phyloP scores from a whole-genome alignment of 53 echinoderm and acorn worm species.

The Luidia sarsii region DNA sequence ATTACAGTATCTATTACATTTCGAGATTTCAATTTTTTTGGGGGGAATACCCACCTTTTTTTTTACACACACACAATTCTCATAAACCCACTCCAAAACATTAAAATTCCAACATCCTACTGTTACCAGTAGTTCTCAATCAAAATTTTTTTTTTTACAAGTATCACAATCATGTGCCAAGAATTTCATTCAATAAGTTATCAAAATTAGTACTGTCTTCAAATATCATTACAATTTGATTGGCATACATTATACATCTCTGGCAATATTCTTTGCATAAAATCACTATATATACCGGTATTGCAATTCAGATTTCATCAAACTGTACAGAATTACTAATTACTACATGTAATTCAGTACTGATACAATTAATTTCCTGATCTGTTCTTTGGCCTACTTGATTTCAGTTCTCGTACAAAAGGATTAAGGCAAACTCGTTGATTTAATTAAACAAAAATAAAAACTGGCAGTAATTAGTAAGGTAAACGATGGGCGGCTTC shows the following conservation, averaged over 20 bases:
- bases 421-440: background rate
- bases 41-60: too few species aligned
- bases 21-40: too few species aligned
- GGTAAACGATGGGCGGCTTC: too few species aligned
- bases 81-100: too few species aligned
- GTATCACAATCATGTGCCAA: too few species aligned
- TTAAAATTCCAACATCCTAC: too few species aligned
- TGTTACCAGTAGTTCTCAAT: too few species aligned
- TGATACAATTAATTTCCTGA: slow-evolving; percentile 16
- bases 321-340: slow-evolving; percentile 27
- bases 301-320: background rate
- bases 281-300: background rate
- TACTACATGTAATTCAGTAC: slow-evolving; percentile 9
- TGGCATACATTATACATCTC: too few species aligned
- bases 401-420: slow-evolving; percentile 16
- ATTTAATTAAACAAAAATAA: background rate
- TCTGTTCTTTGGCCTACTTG: background rate
- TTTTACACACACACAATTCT: too few species aligned
- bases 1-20: too few species aligned
- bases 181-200: background rate
- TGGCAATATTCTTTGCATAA: slow-evolving; percentile 19
- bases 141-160: too few species aligned
- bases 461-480: slow-evolving; percentile 21
- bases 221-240: too few species aligned
- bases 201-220: background rate